phyloP scores from a whole-genome alignment of 1,140 invertebrate species.

The Calephelis nemesis region DNA sequence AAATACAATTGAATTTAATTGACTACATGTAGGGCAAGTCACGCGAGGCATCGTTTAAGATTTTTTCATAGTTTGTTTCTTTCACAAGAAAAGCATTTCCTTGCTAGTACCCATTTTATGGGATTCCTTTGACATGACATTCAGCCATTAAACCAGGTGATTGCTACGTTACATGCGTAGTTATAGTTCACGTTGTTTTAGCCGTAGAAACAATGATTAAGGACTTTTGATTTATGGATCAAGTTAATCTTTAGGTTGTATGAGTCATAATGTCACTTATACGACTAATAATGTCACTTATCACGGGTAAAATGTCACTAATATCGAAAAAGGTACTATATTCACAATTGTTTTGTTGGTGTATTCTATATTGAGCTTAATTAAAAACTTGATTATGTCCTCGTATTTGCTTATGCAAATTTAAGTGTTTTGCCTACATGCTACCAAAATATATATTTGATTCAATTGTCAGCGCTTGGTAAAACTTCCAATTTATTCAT shows the following conservation, averaged over 20 bases:
- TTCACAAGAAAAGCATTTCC: slow-evolving; percentile 53
- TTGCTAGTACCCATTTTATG: slow-evolving; percentile 53
- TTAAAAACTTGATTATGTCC: too few species aligned
- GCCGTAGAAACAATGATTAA: slow-evolving; percentile 30
- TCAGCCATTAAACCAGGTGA: slow-evolving; percentile 64
- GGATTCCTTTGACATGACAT: slow-evolving; percentile 73
- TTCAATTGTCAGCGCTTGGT: too few species aligned
- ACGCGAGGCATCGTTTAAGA: slow-evolving; percentile 68
- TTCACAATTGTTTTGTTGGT: background rate
- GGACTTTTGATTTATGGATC: slow-evolving; percentile 32
- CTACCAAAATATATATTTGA: too few species aligned
- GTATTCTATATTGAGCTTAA: too few species aligned
- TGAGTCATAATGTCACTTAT: slow-evolving; percentile 10
- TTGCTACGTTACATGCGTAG: slow-evolving; percentile 41
- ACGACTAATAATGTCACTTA: too few species aligned
- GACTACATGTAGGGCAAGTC: slow-evolving; percentile 49
- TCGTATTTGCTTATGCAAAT: too few species aligned
- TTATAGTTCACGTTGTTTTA: slow-evolving; percentile 23
- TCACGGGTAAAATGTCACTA: too few species aligned
- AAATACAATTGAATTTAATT: slow-evolving; percentile 44
- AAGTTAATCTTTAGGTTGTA: slow-evolving; percentile 17
- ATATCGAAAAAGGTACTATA: background rate
- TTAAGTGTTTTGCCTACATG: too few species aligned
- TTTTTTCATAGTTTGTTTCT: slow-evolving; percentile 56
- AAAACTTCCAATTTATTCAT: too few species aligned